phyloP scores from a whole-genome alignment of 1,140 invertebrate species.

The Drosophila oshimai region DNA sequence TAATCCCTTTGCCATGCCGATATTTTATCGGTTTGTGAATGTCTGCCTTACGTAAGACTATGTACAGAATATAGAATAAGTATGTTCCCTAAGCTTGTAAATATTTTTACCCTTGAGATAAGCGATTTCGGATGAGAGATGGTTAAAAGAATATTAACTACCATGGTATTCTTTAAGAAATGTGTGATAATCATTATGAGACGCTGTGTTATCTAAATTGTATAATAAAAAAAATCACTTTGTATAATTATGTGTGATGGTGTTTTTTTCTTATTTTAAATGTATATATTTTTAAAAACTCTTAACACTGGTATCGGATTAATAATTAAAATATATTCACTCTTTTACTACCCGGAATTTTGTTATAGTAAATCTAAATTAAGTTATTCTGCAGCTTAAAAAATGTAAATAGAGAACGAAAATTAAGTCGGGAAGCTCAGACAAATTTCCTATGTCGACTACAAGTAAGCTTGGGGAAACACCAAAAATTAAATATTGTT shows the following conservation, averaged over 20 bases:
- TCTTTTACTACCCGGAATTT: no score
- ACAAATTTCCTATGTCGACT: conserved; percentile 16
- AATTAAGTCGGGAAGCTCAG: neutral
- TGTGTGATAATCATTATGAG: conserved; percentile 60
- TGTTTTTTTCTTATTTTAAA: conserved; percentile 12
- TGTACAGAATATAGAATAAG: neutral
- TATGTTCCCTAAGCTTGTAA: conserved; percentile 28
- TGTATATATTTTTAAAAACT: neutral
- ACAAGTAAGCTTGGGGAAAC: neutral
- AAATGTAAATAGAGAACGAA: no score
- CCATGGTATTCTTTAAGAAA: conserved; percentile 7
- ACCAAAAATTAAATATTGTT: conserved; percentile 47
- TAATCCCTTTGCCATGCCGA: conserved; percentile 78
- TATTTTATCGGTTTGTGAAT: conserved; percentile 76
- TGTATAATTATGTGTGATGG: neutral
- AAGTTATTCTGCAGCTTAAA: no score
- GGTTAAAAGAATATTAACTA: conserved; percentile 8
- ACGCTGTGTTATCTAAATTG: conserved; percentile 32
- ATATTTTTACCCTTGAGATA: conserved; percentile 26
- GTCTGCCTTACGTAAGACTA: conserved; percentile 59
- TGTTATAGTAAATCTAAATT: neutral
- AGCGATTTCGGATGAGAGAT: neutral
- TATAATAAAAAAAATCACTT: conserved; percentile 49
- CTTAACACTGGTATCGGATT: neutral
- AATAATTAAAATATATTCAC: neutral